Percentiles rank a stretch among this genome's conserved stretches.
Evolutionary conservation across 1,140 invertebrate genomes (phyloP).

Genomic region (Matsumurasca onukii): DNA sequence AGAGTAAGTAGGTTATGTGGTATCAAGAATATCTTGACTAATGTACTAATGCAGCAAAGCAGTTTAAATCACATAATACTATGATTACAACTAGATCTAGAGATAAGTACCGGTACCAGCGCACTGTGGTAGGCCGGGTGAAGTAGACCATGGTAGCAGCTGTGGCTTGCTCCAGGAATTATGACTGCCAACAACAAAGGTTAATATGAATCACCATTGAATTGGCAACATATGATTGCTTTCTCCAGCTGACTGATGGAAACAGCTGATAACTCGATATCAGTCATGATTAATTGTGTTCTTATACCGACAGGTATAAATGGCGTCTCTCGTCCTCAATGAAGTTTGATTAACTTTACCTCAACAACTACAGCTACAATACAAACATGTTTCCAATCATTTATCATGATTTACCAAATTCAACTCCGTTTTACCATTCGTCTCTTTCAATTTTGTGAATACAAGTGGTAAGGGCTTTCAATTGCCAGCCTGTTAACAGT

Average conservation of each 20-base stretch:
- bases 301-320: slow-evolving; percentile 24
- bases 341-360: slow-evolving; percentile 27
- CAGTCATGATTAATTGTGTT: slow-evolving; percentile 20
- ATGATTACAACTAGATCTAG: background rate
- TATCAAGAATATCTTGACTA: slow-evolving; percentile 9
- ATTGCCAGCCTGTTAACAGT: too few species aligned
- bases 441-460: slow-evolving; percentile 27
- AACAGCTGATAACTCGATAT: slow-evolving; percentile 1
- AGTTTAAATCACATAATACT: background rate
- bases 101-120: too few species aligned
- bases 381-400: slow-evolving; percentile 20
- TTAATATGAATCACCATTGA: slow-evolving; percentile 21
- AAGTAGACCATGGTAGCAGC: background rate
- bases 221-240: slow-evolving; percentile 27
- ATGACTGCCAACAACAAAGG: background rate
- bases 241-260: slow-evolving; percentile 21
- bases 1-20: background rate
- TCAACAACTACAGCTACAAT: too few species aligned
- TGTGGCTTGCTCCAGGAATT: too few species aligned
- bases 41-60: background rate
- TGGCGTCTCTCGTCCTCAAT: slow-evolving; percentile 16
- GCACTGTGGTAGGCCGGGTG: too few species aligned
- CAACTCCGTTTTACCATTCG: slow-evolving; percentile 19
- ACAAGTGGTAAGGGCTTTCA: slow-evolving; percentile 24
- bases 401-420: slow-evolving; percentile 27